These are phyloP conservation scores for Noctua fimbriata DNA, from an alignment of 2,888 invertebrate species.

Conservation along the genomic window DNA sequence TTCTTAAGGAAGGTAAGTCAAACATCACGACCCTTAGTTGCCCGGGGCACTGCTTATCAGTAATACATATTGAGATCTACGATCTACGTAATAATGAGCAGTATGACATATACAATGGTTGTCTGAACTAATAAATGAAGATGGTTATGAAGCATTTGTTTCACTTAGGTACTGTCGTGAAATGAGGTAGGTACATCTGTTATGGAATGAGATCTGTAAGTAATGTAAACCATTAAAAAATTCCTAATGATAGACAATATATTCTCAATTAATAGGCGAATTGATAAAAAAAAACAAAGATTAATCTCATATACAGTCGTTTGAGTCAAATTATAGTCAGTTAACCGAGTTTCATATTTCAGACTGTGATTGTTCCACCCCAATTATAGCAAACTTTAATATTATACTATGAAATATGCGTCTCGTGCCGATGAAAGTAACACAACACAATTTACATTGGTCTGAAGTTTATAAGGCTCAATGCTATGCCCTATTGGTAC, in stretches of 20 bases:
- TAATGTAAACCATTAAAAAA: neutral
- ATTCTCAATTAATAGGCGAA: neutral
- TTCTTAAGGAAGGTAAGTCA: neutral
- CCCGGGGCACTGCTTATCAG: neutral
- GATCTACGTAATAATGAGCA: neutral
- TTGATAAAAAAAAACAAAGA: slow-evolving; percentile 24
- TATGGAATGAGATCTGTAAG: neutral
- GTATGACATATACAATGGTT: neutral
- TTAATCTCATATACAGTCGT: slow-evolving; percentile 31
- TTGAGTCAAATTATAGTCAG: slow-evolving; percentile 57
- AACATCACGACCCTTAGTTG: neutral
- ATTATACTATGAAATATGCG: slow-evolving; percentile 56
- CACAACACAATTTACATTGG: slow-evolving; percentile 17
- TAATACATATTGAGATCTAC: neutral
- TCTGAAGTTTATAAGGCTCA: slow-evolving; percentile 9
- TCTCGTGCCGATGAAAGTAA: slow-evolving; percentile 59
- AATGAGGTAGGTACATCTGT: neutral
- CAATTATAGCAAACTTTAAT: slow-evolving; percentile 57
- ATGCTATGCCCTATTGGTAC: neutral
- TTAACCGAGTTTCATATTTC: slow-evolving; percentile 65
- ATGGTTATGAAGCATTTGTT: neutral
- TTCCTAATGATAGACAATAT: neutral
- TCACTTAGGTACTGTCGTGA: neutral
- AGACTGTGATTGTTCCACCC: slow-evolving; percentile 65
- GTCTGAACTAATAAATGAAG: slow-evolving; percentile 7